phyloP scores from a whole-genome alignment of 2,797 vertebrate genomes.

The Myioborus miniatus region DNA sequence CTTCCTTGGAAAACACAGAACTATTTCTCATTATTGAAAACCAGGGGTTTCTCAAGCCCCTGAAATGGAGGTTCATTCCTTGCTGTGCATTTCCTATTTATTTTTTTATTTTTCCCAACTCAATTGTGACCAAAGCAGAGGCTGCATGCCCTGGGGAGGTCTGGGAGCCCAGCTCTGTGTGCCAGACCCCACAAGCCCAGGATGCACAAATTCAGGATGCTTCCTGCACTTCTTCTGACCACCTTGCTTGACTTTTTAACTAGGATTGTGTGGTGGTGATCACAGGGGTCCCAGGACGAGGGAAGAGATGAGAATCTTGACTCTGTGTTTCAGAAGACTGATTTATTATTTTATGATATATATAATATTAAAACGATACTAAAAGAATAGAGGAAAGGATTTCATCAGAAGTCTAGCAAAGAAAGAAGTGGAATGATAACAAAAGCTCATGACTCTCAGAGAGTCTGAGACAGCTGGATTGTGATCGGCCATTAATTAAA shows the following conservation, averaged over 20 bases:
- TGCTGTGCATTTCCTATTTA: fast-evolving
- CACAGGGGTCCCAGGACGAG: too few relatives aligned
- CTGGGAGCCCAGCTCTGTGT: fast-evolving
- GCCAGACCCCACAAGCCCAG: not conserved
- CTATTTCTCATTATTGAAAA: not conserved
- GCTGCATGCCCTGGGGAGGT: not conserved
- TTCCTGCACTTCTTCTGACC: not conserved
- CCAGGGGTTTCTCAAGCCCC: not conserved
- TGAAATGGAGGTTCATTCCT: not conserved
- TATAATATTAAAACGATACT: too few relatives aligned
- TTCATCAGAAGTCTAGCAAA: too few relatives aligned
- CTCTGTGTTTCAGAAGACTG: too few relatives aligned
- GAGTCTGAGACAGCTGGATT: too few relatives aligned
- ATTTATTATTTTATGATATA: too few relatives aligned
- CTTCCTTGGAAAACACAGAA: not conserved
- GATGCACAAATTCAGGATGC: not conserved
- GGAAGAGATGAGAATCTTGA: too few relatives aligned
- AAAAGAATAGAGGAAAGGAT: too few relatives aligned
- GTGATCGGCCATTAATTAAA: too few relatives aligned
- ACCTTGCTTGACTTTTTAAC: not conserved
- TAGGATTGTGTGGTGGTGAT: not conserved
- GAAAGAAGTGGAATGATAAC: too few relatives aligned
- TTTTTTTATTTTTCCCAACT: not conserved
- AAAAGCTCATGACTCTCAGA: too few relatives aligned
- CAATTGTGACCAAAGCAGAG: not conserved